A percentile compares a stretch with the other conserved stretches of the same genome.
phyloP scores from a whole-genome alignment of 1,140 invertebrate genomes.

The Trinorchestia longiramus region DNA sequence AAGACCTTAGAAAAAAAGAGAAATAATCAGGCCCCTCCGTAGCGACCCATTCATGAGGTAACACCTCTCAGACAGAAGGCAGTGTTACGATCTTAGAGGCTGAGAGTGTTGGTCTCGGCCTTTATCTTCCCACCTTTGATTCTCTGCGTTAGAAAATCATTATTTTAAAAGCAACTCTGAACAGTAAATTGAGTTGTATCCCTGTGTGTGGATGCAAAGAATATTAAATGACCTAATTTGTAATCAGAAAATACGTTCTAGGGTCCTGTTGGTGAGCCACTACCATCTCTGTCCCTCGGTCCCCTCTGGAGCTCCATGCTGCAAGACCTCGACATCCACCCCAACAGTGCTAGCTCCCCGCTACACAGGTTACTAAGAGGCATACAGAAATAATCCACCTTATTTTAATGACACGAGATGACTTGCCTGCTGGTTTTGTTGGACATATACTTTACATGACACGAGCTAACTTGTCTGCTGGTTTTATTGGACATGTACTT shows the following conservation, averaged over 20 bases:
- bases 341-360: not conserved
- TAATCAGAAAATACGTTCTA: not conserved
- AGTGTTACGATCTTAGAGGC: no score
- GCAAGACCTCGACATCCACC: constrained; percentile 24
- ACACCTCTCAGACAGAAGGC: no score
- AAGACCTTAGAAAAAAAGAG: no score
- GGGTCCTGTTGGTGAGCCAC: not conserved
- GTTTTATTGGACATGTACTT: not conserved
- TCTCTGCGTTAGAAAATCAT: no score
- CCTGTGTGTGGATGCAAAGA: no score
- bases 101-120: no score
- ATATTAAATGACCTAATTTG: no score
- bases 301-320: constrained; percentile 36
- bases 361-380: not conserved
- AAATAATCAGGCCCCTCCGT: no score
- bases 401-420: not conserved
- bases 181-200: no score
- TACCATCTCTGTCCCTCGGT: not conserved
- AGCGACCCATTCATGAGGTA: no score
- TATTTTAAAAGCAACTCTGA: no score
- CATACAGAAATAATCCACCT: not conserved
- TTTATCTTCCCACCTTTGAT: no score
- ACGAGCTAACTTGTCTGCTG: not conserved
- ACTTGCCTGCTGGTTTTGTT: not conserved
- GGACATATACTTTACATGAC: not conserved